Evolutionary conservation across 2,797 vertebrate genomes (phyloP), one percentile per base, ranked within the genome.

Genomic region (Enteromius viviparus): DNA sequence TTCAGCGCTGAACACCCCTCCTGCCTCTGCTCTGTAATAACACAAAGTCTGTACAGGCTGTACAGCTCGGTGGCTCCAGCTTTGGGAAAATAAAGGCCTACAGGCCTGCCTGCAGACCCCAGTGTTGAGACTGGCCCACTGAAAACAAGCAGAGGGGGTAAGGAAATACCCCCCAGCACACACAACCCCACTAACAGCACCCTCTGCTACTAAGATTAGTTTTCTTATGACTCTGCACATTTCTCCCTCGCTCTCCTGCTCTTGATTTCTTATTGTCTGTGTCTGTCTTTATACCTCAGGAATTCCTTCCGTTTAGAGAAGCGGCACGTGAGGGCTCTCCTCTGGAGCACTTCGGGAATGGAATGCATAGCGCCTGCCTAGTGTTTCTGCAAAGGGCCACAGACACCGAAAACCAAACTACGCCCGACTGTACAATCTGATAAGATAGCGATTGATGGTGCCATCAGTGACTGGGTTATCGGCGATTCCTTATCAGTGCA

Each of bases 41-140:
- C 94, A 95, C 93, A 91, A 90, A 85, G 84, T 66, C 78, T 58
- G 64, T 70, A 84, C 74, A 81, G 85, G 83, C 87, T 80, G 77
- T 82, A 74, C 80, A 87, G 86, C 76, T 78, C 81, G n/a, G 64
- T 83, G 26, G 77, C 78, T 87, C 83, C 45, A 81, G 64, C 71
- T 81, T 70, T 85, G 69, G 75, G 84, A 88, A 88, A 62, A 65
- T 62, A 82, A 37, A 80, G 71, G 78, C 74, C 64, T 71, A 60
- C 65, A 76, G 81, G 78, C 78, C 92, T 93, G 93, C 88, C 81
- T 90, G 90, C 90, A 91, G 90, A 92, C 92, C 93, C 94, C 88
- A 88, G 88, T 94, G 93, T 94, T 93, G 92, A 95, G 93, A 92
- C 92, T 93, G 90, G 90, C 90, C 91, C 87, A 93, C 89, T 91